phyloP scores from a whole-genome alignment of 1,140 invertebrate genomes.

The Zaprionus ghesquierei region DNA sequence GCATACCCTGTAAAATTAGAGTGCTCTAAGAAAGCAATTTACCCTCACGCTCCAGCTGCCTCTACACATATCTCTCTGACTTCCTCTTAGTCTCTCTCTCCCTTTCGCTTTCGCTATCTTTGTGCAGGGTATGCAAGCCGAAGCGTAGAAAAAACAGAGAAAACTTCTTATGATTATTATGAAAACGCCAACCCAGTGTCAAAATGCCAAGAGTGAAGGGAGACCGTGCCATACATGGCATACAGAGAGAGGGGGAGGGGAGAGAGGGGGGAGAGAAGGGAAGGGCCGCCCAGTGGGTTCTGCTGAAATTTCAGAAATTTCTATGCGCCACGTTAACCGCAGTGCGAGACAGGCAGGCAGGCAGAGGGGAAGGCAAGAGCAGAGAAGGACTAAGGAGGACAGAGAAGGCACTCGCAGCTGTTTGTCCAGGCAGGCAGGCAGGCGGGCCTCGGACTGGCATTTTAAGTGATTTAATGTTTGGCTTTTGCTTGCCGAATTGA shows the following conservation, averaged over 20 bases:
- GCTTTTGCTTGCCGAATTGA: slow-evolving; percentile 58
- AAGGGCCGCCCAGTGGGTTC: not conserved
- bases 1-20: slow-evolving; percentile 13
- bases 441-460: slow-evolving; percentile 56
- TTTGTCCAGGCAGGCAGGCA: slow-evolving; percentile 58
- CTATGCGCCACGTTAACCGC: slow-evolving; percentile 51
- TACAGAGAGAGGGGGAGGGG: not conserved
- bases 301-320: slow-evolving; percentile 57
- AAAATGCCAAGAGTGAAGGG: slow-evolving; percentile 46
- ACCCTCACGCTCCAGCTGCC: too few species aligned
- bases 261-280: not conserved
- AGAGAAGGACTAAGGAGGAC: too few species aligned
- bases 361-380: too few species aligned
- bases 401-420: slow-evolving; percentile 32
- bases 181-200: slow-evolving; percentile 53
- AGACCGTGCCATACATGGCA: not conserved
- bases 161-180: slow-evolving; percentile 62
- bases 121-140: slow-evolving; percentile 7
- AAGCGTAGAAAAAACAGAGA: not conserved
- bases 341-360: not conserved
- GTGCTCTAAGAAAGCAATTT: too few species aligned
- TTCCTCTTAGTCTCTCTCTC: not conserved
- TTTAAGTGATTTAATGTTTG: slow-evolving; percentile 79
- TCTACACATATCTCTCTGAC: not conserved
- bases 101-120: not conserved